Conservation (phyloP, 2,888 invertebrate species). For the Agriopis aurantiaria region DNA sequence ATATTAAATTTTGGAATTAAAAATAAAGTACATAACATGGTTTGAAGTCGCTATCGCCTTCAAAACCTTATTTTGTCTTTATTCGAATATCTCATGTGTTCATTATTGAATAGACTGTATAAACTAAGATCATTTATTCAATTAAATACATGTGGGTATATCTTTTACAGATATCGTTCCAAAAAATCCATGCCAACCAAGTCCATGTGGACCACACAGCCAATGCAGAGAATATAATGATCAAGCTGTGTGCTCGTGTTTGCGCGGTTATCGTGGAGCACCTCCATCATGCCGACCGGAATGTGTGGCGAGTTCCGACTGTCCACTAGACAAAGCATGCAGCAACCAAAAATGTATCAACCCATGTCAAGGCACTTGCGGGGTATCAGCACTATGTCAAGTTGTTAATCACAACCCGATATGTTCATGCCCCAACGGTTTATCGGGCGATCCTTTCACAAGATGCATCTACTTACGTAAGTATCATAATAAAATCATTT, state of each 20-base stretch:
- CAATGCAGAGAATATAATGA: slow-evolving; percentile 87
- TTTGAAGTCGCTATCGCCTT: too few species aligned
- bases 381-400: slow-evolving; percentile 90
- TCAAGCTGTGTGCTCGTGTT: slow-evolving; percentile 90
- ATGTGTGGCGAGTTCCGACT: slow-evolving; percentile 90
- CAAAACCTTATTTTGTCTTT: neutral
- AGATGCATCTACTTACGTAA: slow-evolving; percentile 85
- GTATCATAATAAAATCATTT: slow-evolving; percentile 48
- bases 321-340: slow-evolving; percentile 90
- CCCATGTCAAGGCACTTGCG: slow-evolving; percentile 93
- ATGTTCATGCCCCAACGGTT: slow-evolving; percentile 88
- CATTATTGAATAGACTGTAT: neutral
- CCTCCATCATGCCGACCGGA: slow-evolving; percentile 91
- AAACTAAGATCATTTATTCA: neutral
- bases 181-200: slow-evolving; percentile 87
- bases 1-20: too few species aligned
- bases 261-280: slow-evolving; percentile 87
- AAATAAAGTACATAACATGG: too few species aligned
- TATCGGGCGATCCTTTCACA: slow-evolving; percentile 90
- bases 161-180: slow-evolving; percentile 65
- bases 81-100: neutral
- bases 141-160: neutral
- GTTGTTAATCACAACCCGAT: slow-evolving; percentile 92
- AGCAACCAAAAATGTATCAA: slow-evolving; percentile 90
- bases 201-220: slow-evolving; percentile 88